phyloP scores from a whole-genome alignment of 2,797 vertebrate species.

The Argya squamiceps region DNA sequence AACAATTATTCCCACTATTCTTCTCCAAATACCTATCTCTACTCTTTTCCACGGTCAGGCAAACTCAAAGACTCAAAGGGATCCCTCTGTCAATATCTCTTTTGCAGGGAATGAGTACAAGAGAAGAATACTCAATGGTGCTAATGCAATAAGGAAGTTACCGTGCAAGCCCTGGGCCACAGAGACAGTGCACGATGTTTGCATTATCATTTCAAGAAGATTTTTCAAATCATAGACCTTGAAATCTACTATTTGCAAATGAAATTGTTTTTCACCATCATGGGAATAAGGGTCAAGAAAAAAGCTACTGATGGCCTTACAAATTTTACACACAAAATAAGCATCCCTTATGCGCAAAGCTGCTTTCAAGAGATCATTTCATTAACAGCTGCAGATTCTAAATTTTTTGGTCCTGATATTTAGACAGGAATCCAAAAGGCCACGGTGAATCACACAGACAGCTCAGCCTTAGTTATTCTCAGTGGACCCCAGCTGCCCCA shows the following conservation, averaged over 20 bases:
- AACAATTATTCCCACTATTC: background rate
- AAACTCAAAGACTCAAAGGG: constrained; percentile 21
- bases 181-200: background rate
- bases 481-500: background rate
- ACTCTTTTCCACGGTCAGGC: background rate
- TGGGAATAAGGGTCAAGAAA: constrained; percentile 41
- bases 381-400: background rate
- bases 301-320: constrained; percentile 15
- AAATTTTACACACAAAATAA: constrained; percentile 19
- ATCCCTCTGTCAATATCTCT: constrained; percentile 46
- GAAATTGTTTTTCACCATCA: constrained; percentile 35
- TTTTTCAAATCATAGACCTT: constrained; percentile 40
- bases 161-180: background rate
- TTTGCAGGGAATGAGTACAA: background rate
- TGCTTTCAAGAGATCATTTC: background rate
- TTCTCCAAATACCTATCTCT: constrained; percentile 11
- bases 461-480: background rate
- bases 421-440: background rate
- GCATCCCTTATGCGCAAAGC: background rate
- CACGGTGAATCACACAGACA: background rate
- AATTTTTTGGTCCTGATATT: background rate
- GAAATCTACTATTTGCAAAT: constrained; percentile 47
- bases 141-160: background rate
- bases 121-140: background rate
- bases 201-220: constrained; percentile 23